These are phyloP conservation scores for Eudyptes chrysolophus DNA, from an alignment of 2,113 vertebrate species.

Conservation along the genomic window DNA sequence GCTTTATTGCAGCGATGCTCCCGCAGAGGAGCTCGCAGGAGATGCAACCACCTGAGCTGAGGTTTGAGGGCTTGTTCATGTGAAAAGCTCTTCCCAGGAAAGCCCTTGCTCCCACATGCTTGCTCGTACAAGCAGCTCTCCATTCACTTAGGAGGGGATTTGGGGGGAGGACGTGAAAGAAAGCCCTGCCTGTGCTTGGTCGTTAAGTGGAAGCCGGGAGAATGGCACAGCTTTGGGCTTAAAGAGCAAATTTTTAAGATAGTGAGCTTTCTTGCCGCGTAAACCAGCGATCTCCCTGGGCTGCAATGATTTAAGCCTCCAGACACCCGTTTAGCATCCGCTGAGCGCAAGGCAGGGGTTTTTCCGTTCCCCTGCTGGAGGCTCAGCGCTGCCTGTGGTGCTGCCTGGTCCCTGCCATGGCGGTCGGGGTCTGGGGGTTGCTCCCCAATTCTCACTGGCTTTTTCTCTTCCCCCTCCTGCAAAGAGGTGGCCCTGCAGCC, in stretches of 20 bases:
- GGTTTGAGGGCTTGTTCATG: background rate
- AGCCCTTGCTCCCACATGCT: background rate
- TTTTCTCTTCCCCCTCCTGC: background rate
- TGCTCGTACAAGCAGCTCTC: background rate
- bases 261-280: fast-evolving
- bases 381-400: background rate
- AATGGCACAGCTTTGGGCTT: background rate
- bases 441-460: background rate
- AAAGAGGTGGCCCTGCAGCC: conserved; percentile 86
- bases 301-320: background rate
- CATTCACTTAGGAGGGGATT: background rate
- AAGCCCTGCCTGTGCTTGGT: background rate
- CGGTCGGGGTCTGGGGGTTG: fast-evolving
- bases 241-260: background rate
- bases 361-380: background rate
- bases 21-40: fast-evolving
- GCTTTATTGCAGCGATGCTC: background rate
- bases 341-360: background rate
- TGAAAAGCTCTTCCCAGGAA: background rate
- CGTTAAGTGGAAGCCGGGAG: background rate
- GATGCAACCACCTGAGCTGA: background rate
- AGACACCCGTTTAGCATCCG: background rate
- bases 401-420: fast-evolving
- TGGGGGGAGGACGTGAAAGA: background rate
- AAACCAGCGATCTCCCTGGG: background rate